These are phyloP conservation scores for Diogma glabrata DNA, from an alignment of 2,888 invertebrate species.

Conservation along the genomic window DNA sequence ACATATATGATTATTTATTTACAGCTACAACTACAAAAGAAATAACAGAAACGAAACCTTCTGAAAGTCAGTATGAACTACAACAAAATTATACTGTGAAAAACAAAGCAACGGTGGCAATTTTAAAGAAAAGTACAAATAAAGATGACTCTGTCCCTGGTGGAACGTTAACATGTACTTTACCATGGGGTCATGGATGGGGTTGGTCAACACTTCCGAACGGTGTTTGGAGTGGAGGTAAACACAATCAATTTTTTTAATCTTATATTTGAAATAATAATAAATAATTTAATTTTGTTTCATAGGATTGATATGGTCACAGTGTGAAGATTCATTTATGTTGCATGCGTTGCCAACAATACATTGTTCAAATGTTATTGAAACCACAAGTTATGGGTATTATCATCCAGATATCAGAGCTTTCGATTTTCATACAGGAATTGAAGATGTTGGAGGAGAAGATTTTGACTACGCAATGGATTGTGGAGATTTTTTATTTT, in stretches of 20 bases:
- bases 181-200: constrained; percentile 61
- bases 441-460: constrained; percentile 39
- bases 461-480: constrained; percentile 61
- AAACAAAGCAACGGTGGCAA: constrained; percentile 36
- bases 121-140: constrained; percentile 29
- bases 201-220: constrained; percentile 59
- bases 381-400: constrained; percentile 43
- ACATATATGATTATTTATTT: constrained; percentile 13
- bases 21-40: constrained; percentile 44
- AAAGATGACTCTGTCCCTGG: constrained; percentile 30
- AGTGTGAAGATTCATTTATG: constrained; percentile 54
- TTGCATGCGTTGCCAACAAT: constrained; percentile 52
- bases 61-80: constrained; percentile 11
- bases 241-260: constrained; percentile 25
- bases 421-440: constrained; percentile 42
- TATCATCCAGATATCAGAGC: constrained; percentile 49
- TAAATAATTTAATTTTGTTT: constrained; percentile 8
- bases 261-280: neutral
- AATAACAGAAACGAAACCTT: constrained; percentile 33
- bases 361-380: constrained; percentile 49
- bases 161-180: constrained; percentile 32
- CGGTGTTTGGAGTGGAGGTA: constrained; percentile 53
- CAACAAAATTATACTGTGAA: constrained; percentile 32
- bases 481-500: constrained; percentile 61
- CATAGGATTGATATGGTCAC: constrained; percentile 50